Percentiles rank a stretch among this genome's conserved stretches.
Conservation (phyloP, 2,888 invertebrate genomes). For the Pyrrhia umbra region DNA sequence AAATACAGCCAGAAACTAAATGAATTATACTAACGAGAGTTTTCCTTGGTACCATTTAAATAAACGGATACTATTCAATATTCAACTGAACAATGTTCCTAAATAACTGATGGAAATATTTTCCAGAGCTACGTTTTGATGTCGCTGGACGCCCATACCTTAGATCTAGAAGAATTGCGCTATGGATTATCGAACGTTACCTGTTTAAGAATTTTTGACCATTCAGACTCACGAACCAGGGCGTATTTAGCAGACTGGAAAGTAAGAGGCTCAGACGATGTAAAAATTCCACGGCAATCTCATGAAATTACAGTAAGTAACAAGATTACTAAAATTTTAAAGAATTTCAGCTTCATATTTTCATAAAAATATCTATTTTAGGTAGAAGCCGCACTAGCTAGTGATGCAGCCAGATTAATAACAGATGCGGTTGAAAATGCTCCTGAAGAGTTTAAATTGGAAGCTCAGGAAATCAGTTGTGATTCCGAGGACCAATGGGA, state of each 20-base stretch:
- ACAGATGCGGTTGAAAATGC: conserved; percentile 82
- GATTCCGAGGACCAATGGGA: conserved; percentile 80
- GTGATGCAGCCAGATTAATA: conserved; percentile 82
- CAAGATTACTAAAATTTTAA: too few relatives aligned
- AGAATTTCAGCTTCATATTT: not conserved
- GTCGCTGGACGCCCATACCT: conserved; percentile 91
- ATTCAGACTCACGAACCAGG: conserved; percentile 86
- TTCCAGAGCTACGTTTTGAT: conserved; percentile 85
- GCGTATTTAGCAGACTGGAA: conserved; percentile 88
- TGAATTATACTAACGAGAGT: conserved; percentile 25
- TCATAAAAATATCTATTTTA: conserved; percentile 37
- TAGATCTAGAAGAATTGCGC: conserved; percentile 91
- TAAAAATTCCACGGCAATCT: conserved; percentile 77
- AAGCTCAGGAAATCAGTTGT: conserved; percentile 76
- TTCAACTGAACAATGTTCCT: not conserved
- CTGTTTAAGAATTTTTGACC: conserved; percentile 92
- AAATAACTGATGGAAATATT: not conserved
- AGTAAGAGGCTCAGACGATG: conserved; percentile 70
- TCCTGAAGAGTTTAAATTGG: conserved; percentile 79
- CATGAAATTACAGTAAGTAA: conserved; percentile 82
- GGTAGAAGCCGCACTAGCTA: conserved; percentile 83
- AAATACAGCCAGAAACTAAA: conserved; percentile 18
- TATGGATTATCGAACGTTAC: conserved; percentile 93
- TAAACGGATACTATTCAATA: not conserved
- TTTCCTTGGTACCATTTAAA: not conserved